A percentile compares a stretch with the other conserved stretches of the same genome.
phyloP scores from a whole-genome alignment of 2,113 vertebrate genomes.

The Hypomesus transpacificus region DNA sequence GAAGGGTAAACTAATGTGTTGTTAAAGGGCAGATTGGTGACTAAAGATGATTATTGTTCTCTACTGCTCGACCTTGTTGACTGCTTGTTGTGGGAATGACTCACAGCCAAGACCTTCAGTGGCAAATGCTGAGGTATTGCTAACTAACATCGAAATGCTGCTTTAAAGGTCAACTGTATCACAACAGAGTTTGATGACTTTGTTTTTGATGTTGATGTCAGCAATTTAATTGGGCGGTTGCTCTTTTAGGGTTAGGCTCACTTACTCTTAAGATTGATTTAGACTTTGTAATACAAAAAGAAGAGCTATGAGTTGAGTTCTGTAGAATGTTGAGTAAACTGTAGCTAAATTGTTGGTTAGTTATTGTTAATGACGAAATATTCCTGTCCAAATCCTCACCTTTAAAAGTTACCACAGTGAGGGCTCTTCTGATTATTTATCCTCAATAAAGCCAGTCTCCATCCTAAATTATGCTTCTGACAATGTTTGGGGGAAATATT shows the following conservation, averaged over 20 bases:
- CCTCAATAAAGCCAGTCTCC: neutral
- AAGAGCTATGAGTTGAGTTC: neutral
- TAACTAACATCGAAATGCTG: neutral
- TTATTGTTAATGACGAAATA: no score
- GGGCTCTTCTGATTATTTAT: no score
- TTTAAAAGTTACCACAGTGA: no score
- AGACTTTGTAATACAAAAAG: neutral
- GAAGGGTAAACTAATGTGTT: conserved; percentile 29
- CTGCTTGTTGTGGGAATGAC: neutral
- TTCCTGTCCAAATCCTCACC: no score
- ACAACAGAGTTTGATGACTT: neutral
- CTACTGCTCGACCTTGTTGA: no score
- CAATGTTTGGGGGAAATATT: no score
- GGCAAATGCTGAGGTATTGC: neutral
- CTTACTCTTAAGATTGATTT: neutral
- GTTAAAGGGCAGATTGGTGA: neutral
- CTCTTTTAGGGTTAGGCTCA: neutral
- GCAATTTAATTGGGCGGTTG: conserved; percentile 32
- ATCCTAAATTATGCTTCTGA: no score
- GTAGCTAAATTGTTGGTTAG: no score
- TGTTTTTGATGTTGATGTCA: conserved; percentile 3
- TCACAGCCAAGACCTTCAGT: neutral
- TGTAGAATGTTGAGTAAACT: neutral
- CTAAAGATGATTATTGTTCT: neutral
- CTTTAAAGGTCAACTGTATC: conserved; percentile 27